Conservation (phyloP, 2,888 invertebrate genomes). For the Opisthograptis luteolata region DNA sequence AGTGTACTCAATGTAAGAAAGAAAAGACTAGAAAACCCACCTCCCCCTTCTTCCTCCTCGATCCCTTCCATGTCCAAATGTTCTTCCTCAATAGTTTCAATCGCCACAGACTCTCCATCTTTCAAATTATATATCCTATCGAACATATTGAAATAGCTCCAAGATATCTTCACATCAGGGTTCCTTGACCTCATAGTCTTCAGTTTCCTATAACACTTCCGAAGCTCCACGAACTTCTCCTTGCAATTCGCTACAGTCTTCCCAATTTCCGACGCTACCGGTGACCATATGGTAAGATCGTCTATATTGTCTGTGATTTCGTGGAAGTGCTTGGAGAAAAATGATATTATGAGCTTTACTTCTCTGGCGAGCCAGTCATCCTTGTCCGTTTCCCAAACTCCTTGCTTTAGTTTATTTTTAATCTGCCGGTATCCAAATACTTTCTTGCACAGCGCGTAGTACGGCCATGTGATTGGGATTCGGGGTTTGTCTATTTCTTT, state of each 20-base stretch:
- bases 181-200: constrained; percentile 68
- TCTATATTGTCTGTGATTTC: constrained; percentile 51
- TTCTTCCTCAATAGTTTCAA: constrained; percentile 34
- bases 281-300: constrained; percentile 53
- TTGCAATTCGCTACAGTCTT: constrained; percentile 55
- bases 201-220: constrained; percentile 70
- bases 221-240: constrained; percentile 68
- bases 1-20: background rate
- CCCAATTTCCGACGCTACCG: constrained; percentile 51
- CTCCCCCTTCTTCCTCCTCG: constrained; percentile 42
- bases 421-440: constrained; percentile 73
- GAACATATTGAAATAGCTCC: constrained; percentile 71
- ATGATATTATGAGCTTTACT: constrained; percentile 64
- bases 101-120: constrained; percentile 40
- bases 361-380: constrained; percentile 71
- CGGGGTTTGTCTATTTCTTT: constrained; percentile 73
- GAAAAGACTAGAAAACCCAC: constrained; percentile 29
- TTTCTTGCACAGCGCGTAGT: constrained; percentile 72
- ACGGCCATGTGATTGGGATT: constrained; percentile 73
- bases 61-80: constrained; percentile 42
- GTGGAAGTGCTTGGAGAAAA: constrained; percentile 57
- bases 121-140: constrained; percentile 58
- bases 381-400: constrained; percentile 51
- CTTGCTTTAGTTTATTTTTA: constrained; percentile 65
- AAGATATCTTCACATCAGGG: constrained; percentile 67